These are phyloP conservation scores for Octopus sinensis DNA, from an alignment of 1,140 invertebrate species.

Conservation along the genomic window DNA sequence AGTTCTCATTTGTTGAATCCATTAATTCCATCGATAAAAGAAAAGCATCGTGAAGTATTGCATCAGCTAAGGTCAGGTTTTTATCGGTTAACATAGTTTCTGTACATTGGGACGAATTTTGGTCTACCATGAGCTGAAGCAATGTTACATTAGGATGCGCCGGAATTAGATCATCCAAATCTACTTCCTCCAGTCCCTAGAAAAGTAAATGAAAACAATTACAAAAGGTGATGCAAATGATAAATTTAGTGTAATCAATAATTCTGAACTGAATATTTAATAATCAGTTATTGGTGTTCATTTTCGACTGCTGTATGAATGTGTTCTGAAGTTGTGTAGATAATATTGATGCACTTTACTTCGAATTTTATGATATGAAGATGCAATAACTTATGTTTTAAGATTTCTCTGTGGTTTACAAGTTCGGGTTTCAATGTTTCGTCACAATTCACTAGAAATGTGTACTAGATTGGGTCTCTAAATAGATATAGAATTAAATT, in stretches of 20 bases:
- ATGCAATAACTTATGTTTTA: too few species aligned
- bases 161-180: conserved; percentile 33
- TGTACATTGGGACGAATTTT: conserved; percentile 30
- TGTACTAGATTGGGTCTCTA: too few species aligned
- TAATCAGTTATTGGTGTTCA: too few species aligned
- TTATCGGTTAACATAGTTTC: conserved; percentile 20
- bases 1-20: too few species aligned
- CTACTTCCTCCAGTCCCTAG: conserved; percentile 36
- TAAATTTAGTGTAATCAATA: background rate
- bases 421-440: too few species aligned
- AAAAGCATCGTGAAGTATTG: conserved; percentile 38
- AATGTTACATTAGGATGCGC: conserved; percentile 41
- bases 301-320: too few species aligned
- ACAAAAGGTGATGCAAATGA: conserved; percentile 6
- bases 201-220: conserved; percentile 14
- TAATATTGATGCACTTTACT: too few species aligned
- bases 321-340: too few species aligned
- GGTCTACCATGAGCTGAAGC: conserved; percentile 40
- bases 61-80: conserved; percentile 34
- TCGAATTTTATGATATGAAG: too few species aligned
- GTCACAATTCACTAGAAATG: too few species aligned
- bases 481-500: too few species aligned
- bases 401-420: too few species aligned
- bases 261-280: background rate
- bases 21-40: background rate